phyloP scores from a whole-genome alignment of 2,113 vertebrate species.

The Etia nguti region DNA sequence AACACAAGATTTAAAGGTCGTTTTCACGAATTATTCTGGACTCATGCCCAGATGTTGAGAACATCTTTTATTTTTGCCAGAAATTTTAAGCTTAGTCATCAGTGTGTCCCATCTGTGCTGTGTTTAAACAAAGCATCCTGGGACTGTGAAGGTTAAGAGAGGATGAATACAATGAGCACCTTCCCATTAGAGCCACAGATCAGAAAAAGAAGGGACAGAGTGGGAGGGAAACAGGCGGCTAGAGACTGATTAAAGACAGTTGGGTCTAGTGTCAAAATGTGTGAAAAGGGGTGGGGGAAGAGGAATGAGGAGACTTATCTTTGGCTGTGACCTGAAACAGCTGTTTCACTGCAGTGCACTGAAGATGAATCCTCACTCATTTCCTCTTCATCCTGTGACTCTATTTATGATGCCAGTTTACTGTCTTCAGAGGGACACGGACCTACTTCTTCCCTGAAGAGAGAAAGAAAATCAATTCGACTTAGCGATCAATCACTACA shows the following conservation, averaged over 20 bases:
- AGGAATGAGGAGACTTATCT: conserved; percentile 60
- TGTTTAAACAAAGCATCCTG: conserved; percentile 44
- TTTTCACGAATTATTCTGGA: conserved; percentile 56
- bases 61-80: conserved; percentile 45
- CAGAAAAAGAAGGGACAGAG: conserved; percentile 1
- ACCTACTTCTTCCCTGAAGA: conserved; percentile 33
- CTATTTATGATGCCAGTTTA: conserved; percentile 62
- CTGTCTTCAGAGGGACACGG: conserved; percentile 51
- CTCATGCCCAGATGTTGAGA: conserved; percentile 64
- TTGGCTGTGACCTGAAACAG: conserved; percentile 71
- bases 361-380: conserved; percentile 66
- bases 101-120: conserved; percentile 62
- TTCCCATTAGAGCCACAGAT: conserved; percentile 19
- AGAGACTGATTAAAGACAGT: conserved; percentile 45
- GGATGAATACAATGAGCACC: conserved; percentile 44
- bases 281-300: conserved; percentile 14
- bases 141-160: conserved; percentile 65
- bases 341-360: conserved; percentile 67
- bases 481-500: conserved; percentile 39
- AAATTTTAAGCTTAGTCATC: conserved; percentile 68
- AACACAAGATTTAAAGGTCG: conserved; percentile 50
- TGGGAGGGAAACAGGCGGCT: not conserved
- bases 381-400: conserved; percentile 64
- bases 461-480: conserved; percentile 43
- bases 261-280: conserved; percentile 3